These are phyloP conservation scores for Sebastes ruberrimus DNA, from an alignment of 2,797 vertebrate genomes.

Conservation along the genomic window DNA sequence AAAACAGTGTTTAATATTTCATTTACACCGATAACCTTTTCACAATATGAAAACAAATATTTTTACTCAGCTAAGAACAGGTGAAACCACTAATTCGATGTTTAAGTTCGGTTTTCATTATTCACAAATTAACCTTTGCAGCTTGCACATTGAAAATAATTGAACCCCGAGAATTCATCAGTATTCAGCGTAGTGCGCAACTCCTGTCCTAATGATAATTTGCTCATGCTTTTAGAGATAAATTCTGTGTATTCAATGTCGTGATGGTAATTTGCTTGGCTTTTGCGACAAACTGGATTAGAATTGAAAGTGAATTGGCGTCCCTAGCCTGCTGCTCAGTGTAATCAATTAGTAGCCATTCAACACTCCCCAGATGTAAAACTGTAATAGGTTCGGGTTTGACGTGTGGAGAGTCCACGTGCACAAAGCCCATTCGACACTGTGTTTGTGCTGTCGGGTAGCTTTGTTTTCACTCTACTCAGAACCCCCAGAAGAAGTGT, in stretches of 20 bases:
- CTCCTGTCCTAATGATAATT: neutral
- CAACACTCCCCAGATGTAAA: neutral
- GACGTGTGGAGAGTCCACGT: neutral
- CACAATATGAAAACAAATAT: neutral
- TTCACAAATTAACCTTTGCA: neutral
- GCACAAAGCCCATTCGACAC: neutral
- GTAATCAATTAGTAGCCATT: constrained; percentile 6
- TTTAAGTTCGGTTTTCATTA: neutral
- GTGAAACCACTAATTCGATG: neutral
- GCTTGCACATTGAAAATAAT: neutral
- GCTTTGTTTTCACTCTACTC: constrained; percentile 2
- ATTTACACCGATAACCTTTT: neutral
- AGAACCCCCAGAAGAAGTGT: neutral
- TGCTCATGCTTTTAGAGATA: neutral
- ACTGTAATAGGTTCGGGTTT: neutral
- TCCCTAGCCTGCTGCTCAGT: neutral
- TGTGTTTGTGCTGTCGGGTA: neutral
- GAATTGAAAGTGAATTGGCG: neutral
- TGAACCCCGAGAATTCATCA: neutral
- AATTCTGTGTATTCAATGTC: neutral
- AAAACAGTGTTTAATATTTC: neutral
- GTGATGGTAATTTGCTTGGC: neutral
- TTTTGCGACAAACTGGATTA: neutral
- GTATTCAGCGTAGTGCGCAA: neutral
- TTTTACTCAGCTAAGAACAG: neutral